Conservation (phyloP, 2,888 invertebrate genomes). For the Thyatira batis region DNA sequence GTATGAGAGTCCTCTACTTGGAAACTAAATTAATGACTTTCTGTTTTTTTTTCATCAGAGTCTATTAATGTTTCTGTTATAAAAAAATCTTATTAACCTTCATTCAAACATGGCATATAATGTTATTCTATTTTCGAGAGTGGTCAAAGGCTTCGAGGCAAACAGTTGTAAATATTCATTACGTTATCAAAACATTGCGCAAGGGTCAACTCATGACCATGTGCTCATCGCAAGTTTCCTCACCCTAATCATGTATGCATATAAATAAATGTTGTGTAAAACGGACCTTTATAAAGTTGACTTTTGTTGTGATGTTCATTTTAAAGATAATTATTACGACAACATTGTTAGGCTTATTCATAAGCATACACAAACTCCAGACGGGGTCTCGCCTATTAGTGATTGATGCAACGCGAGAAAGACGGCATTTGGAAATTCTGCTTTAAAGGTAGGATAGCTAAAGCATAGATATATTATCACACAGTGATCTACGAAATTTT, state of each 20-base stretch:
- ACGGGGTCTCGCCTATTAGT: too few relatives aligned
- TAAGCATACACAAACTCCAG: too few relatives aligned
- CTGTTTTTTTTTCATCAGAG: not conserved
- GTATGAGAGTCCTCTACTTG: slow-evolving; percentile 11
- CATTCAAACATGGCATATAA: not conserved
- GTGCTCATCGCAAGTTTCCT: not conserved
- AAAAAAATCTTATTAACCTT: not conserved
- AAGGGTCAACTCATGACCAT: slow-evolving; percentile 5
- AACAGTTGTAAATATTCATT: slow-evolving; percentile 1
- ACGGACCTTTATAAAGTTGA: not conserved
- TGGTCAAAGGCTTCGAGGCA: not conserved
- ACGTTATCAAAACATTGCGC: slow-evolving; percentile 3
- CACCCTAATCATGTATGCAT: slow-evolving; percentile 3
- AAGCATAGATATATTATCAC: too few relatives aligned
- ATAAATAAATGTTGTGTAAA: not conserved
- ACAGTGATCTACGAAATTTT: too few relatives aligned
- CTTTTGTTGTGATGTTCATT: not conserved
- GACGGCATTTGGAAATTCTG: too few relatives aligned
- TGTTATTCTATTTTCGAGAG: not conserved
- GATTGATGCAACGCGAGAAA: too few relatives aligned
- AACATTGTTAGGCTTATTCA: not conserved
- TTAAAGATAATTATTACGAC: not conserved
- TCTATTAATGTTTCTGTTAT: not conserved
- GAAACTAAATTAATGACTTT: not conserved
- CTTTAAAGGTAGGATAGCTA: too few relatives aligned